Percentiles rank a stretch among this genome's conserved stretches.
phyloP scores from a whole-genome alignment of 2,797 vertebrate species.

The Hylomyscus alleni region DNA sequence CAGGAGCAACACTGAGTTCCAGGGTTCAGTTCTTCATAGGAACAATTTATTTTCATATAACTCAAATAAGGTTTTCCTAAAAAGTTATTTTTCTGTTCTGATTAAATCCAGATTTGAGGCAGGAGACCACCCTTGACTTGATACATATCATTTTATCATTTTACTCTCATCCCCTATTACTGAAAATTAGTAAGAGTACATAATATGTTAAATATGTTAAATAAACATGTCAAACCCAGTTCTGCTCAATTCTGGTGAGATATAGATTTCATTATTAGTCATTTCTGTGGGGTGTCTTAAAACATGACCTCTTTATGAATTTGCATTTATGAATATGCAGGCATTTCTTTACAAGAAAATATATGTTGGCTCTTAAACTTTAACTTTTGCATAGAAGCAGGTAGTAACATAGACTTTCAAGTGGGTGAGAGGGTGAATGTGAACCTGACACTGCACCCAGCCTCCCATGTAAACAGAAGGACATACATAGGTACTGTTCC shows the following conservation, averaged over 20 bases:
- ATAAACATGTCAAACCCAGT: constrained; percentile 46
- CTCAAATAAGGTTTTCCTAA: constrained; percentile 34
- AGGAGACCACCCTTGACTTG: neutral
- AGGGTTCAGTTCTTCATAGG: neutral
- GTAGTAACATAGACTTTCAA: neutral
- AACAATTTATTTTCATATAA: constrained; percentile 19
- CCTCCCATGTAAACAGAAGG: neutral
- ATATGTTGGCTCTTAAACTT: neutral
- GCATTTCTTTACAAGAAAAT: constrained; percentile 32
- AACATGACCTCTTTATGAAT: constrained; percentile 38
- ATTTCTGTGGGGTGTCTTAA: constrained; percentile 26
- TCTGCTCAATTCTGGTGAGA: neutral
- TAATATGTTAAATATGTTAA: neutral
- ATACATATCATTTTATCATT: neutral
- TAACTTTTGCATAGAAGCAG: constrained; percentile 29
- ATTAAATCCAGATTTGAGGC: constrained; percentile 30
- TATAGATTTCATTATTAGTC: neutral
- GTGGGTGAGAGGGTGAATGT: neutral
- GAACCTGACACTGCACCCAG: neutral
- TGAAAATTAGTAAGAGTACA: constrained; percentile 51
- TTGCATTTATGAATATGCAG: neutral
- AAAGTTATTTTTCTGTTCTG: constrained; percentile 28
- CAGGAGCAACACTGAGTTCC: neutral
- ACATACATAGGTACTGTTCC: neutral
- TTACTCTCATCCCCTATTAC: neutral